Conservation (phyloP, 2,113 vertebrate species). For the Ophiodon elongatus region DNA sequence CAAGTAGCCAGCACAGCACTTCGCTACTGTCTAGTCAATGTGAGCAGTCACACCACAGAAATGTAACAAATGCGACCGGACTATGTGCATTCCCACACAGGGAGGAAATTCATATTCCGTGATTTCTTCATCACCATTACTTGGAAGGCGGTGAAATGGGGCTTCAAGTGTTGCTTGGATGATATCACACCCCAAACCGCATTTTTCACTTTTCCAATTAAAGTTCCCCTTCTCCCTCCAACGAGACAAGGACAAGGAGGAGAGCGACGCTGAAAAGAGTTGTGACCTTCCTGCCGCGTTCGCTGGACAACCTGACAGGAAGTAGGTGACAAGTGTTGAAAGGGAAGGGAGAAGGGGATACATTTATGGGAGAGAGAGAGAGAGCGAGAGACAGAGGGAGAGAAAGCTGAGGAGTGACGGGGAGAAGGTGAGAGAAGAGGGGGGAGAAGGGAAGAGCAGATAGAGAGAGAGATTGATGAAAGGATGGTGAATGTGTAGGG, state of each 20-base stretch:
- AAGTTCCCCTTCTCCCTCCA: constrained; percentile 49
- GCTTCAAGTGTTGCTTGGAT: constrained; percentile 25
- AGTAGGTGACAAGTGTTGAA: constrained; percentile 81
- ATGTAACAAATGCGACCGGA: constrained; percentile 27
- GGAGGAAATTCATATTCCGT: constrained; percentile 6
- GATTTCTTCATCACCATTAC: constrained; percentile 9
- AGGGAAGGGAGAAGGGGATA: constrained; percentile 70
- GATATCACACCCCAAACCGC: constrained; percentile 23
- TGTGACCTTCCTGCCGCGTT: constrained; percentile 72
- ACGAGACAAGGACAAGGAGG: constrained; percentile 73
- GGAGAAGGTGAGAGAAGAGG: constrained; percentile 52
- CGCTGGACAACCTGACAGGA: constrained; percentile 74
- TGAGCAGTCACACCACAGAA: constrained; percentile 40
- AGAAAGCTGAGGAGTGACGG: constrained; percentile 52
- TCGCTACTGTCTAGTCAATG: constrained; percentile 37
- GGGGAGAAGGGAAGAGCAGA: constrained; percentile 17
- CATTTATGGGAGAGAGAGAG: constrained; percentile 28
- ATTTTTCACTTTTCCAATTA: constrained; percentile 54
- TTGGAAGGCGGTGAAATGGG: not conserved
- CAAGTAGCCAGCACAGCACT: constrained; percentile 50
- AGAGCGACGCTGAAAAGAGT: constrained; percentile 47
- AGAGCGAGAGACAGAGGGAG: constrained; percentile 5
- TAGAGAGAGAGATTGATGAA: constrained; percentile 42
- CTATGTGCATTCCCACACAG: not conserved
- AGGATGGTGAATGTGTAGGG: constrained; percentile 24